Evolutionary conservation across 2,113 vertebrate species (phyloP), one percentile per base, ranked within the genome.

Genomic region (Oxygymnocypris stewartii): DNA sequence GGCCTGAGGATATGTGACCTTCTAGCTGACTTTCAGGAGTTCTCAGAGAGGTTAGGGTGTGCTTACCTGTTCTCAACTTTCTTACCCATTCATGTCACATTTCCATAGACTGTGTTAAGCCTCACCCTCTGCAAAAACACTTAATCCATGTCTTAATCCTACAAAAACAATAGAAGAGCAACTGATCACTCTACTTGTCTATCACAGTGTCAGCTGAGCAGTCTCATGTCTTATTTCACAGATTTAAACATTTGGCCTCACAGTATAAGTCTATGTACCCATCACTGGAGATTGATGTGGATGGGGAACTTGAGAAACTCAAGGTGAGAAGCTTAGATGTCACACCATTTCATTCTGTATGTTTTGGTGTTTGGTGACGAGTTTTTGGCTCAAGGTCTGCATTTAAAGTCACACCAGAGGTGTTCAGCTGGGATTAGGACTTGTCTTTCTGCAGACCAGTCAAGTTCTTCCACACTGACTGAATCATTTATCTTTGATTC

Each of bases 1-100:
- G 97, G 98, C 84, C 97, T 99, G 87, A 94, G 97, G 92, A 99
- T 99, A 96, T 99, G 98, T 71, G 97, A 99, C 91, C 96, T 99
- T 85, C 93, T 99, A 88, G 96, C 97, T 71, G 97, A 99, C 94
- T 99, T 99, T 86, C 94, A 93, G 76, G 95, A 97, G 88, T 99
- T 99, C 95, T 97, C 97, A 59, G 96, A 98, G 89, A 98, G 97
- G 98, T 99, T 93, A 87, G 86, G 2, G 18, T 57, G 40, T 71
- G 49, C 25, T 14, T 3, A 59, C n/a, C 14, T 79, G 9, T 69
- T 67, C 47, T 51, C 71, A 75, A 42, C 13, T 40, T 12, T 54
- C 40, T 42, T 67, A 79, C 61, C 23, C 13, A 67, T 79, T 79
- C 31, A 78, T 35, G 25, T 44, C 42, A 31, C 10, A 23, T 87